Evolutionary conservation across 2,797 vertebrate species (phyloP).

Genomic region (Okamejei kenojei): DNA sequence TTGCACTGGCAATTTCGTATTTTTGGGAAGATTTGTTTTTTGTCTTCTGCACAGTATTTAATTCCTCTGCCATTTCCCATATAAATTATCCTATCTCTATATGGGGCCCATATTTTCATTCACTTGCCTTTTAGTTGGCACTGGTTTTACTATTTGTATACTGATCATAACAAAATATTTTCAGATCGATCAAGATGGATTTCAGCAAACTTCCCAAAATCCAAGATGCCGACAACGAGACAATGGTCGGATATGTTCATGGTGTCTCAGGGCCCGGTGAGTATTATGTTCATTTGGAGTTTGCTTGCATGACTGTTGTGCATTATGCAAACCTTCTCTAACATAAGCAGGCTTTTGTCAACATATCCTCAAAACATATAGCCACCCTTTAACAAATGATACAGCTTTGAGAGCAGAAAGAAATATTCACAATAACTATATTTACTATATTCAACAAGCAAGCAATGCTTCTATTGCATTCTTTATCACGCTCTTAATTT

Average conservation of each 20-base stretch:
- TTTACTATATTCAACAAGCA: background rate
- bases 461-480: background rate
- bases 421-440: background rate
- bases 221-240: conserved; percentile 78
- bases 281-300: conserved; percentile 40
- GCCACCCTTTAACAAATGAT: background rate
- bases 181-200: conserved; percentile 67
- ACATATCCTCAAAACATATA: background rate
- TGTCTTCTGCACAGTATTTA: too few relatives aligned
- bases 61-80: too few relatives aligned
- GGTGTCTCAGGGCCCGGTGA: conserved; percentile 89
- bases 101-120: too few relatives aligned
- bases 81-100: too few relatives aligned
- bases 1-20: too few relatives aligned
- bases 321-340: background rate
- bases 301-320: background rate
- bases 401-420: background rate
- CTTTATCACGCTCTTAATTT: background rate
- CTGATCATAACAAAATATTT: background rate
- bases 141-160: background rate
- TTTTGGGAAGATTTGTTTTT: too few relatives aligned
- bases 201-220: conserved; percentile 86
- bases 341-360: background rate
- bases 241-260: conserved; percentile 80
- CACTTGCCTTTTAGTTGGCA: background rate